Conservation (phyloP, 2,888 invertebrate genomes). For the Troides oblongomaculatus region DNA sequence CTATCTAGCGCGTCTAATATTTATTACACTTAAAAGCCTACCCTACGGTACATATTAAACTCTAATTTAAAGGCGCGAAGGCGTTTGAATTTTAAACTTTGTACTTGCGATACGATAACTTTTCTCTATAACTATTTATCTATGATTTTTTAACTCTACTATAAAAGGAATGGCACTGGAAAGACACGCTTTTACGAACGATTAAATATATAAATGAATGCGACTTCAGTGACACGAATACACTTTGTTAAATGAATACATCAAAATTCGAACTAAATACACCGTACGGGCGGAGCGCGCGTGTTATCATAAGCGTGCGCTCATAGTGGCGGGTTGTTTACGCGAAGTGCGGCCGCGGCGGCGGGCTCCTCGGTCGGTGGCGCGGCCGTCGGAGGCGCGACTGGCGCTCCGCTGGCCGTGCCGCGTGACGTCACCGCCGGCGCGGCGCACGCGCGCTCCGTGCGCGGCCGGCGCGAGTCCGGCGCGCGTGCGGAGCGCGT, state of each 20-base stretch:
- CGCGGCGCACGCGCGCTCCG: constrained; percentile 29
- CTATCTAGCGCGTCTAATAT: constrained; percentile 63
- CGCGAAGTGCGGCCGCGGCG: constrained; percentile 48
- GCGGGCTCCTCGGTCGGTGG: constrained; percentile 31
- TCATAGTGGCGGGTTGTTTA: constrained; percentile 67
- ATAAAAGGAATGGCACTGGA: constrained; percentile 75
- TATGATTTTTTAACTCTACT: constrained; percentile 43
- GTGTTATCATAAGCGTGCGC: constrained; percentile 56
- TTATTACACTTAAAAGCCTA: constrained; percentile 56
- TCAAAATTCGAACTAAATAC: constrained; percentile 67
- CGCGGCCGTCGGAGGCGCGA: constrained; percentile 42
- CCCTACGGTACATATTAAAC: constrained; percentile 44
- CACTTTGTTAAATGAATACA: constrained; percentile 62
- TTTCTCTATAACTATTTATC: constrained; percentile 40
- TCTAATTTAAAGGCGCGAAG: constrained; percentile 66
- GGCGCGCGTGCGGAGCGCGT: constrained; percentile 35
- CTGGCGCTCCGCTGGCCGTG: constrained; percentile 40
- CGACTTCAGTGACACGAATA: constrained; percentile 44
- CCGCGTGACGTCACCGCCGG: constrained; percentile 36
- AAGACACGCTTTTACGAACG: constrained; percentile 66
- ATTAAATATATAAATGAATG: constrained; percentile 44
- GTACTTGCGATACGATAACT: constrained; percentile 71
- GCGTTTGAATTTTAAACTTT: constrained; percentile 73
- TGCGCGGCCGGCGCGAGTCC: constrained; percentile 28
- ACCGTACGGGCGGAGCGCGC: constrained; percentile 45